A percentile compares a stretch with the other conserved stretches of the same genome.
phyloP scores from a whole-genome alignment of 2,113 vertebrate genomes.

The Percopsis transmontana region DNA sequence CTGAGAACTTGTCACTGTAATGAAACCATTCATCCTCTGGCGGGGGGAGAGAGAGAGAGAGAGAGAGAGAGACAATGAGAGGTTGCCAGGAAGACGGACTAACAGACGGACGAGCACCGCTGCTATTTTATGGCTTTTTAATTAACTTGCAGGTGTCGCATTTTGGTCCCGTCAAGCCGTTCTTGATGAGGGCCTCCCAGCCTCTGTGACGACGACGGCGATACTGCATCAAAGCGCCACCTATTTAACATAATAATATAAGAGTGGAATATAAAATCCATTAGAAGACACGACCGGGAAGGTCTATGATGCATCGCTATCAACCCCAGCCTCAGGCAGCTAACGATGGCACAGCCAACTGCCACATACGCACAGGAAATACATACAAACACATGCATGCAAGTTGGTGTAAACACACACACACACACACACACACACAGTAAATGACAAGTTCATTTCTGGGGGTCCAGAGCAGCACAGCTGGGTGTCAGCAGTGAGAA shows the following conservation, averaged over 20 bases:
- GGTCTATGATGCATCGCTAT: slow-evolving; percentile 62
- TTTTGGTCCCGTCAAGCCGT: slow-evolving; percentile 39
- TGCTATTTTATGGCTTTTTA: slow-evolving; percentile 62
- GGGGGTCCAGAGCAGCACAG: slow-evolving; percentile 56
- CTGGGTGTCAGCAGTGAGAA: slow-evolving; percentile 34
- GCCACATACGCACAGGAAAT: not conserved
- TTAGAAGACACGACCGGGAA: slow-evolving; percentile 60
- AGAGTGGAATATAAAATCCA: slow-evolving; percentile 64
- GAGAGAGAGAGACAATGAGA: slow-evolving; percentile 4
- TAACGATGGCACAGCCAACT: slow-evolving; percentile 32
- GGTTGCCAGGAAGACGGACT: slow-evolving; percentile 27
- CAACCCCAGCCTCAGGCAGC: slow-evolving; percentile 49
- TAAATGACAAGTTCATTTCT: no score
- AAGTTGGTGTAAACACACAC: not conserved
- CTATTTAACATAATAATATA: slow-evolving; percentile 70
- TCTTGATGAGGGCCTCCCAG: slow-evolving; percentile 54
- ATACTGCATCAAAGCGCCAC: slow-evolving; percentile 58
- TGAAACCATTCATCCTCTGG: slow-evolving; percentile 71
- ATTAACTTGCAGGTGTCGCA: slow-evolving; percentile 66
- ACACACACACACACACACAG: not conserved
- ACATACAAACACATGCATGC: slow-evolving; percentile 4
- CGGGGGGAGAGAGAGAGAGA: slow-evolving; percentile 28
- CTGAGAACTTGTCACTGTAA: slow-evolving; percentile 68
- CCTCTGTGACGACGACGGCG: slow-evolving; percentile 37
- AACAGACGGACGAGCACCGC: slow-evolving; percentile 37